These are phyloP conservation scores for Drosophila phalerata DNA, from an alignment of 2,888 invertebrate genomes.

Conservation along the genomic window DNA sequence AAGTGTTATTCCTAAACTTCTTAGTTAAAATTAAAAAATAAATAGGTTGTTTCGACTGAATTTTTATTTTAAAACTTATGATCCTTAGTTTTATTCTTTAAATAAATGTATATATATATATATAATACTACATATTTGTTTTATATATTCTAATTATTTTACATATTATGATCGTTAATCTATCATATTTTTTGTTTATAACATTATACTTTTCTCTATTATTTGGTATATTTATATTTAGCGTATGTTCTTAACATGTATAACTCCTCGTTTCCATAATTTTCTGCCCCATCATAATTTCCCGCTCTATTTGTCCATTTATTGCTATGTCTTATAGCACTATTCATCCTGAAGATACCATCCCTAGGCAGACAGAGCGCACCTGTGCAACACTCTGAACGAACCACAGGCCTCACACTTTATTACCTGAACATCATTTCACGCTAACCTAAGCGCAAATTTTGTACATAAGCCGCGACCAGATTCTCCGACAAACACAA, in stretches of 20 bases:
- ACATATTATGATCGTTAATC: too few species aligned
- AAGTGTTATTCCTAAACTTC: too few species aligned
- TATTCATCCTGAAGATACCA: conserved; percentile 15
- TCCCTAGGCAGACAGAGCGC: conserved; percentile 39
- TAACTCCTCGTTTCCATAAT: neutral
- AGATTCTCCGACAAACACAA: conserved; percentile 51
- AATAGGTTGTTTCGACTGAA: too few species aligned
- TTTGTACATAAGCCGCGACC: conserved; percentile 70
- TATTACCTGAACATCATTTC: conserved; percentile 77
- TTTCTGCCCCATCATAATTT: neutral
- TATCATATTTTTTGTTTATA: neutral
- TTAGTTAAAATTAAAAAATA: too few species aligned
- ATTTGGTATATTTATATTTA: neutral
- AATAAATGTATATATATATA: too few species aligned
- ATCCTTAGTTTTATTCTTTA: too few species aligned
- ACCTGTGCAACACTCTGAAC: conserved; percentile 27
- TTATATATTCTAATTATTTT: too few species aligned
- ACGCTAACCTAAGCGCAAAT: conserved; percentile 79
- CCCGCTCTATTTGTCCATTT: conserved; percentile 7
- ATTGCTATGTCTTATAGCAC: conserved; percentile 5
- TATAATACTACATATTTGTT: too few species aligned
- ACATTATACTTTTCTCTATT: neutral
- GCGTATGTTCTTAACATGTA: neutral
- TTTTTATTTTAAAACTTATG: too few species aligned
- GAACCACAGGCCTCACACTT: conserved; percentile 46